These are phyloP conservation scores for Leptodactylus fuscus DNA, from an alignment of 2,113 vertebrate genomes.

Conservation along the genomic window DNA sequence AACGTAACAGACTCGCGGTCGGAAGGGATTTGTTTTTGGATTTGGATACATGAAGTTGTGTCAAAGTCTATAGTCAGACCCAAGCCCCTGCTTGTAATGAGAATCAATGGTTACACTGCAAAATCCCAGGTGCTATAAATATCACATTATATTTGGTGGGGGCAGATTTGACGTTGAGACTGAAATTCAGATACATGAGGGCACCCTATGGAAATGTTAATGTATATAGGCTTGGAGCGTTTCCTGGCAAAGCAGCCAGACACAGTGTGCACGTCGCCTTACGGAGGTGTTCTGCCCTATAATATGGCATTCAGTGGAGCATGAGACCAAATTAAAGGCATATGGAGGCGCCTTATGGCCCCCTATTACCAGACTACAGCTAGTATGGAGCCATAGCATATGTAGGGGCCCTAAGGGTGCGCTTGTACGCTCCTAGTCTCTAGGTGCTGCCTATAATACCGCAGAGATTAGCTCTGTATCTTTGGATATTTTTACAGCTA, in stretches of 20 bases:
- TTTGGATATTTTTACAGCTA: not conserved
- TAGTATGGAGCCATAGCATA: not conserved
- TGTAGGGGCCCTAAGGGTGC: not conserved
- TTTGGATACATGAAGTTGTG: not conserved
- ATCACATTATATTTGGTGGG: no score
- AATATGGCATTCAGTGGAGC: not conserved
- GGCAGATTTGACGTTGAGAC: no score
- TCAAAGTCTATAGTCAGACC: not conserved
- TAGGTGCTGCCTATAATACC: not conserved
- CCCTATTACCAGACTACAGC: not conserved
- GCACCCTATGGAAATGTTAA: no score
- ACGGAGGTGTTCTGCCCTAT: no score
- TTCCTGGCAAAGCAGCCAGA: no score
- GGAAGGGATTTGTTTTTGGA: not conserved
- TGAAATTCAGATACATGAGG: no score
- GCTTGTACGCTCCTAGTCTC: not conserved
- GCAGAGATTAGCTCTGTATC: not conserved
- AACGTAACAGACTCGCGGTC: not conserved
- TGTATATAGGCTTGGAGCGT: no score
- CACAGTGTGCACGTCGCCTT: no score
- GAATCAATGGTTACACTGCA: not conserved
- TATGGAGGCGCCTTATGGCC: not conserved
- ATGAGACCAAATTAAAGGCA: not conserved
- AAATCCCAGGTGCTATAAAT: no score
- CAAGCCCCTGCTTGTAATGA: not conserved